Conservation (phyloP, 1,140 invertebrate species). For the Drosophila bocki region DNA sequence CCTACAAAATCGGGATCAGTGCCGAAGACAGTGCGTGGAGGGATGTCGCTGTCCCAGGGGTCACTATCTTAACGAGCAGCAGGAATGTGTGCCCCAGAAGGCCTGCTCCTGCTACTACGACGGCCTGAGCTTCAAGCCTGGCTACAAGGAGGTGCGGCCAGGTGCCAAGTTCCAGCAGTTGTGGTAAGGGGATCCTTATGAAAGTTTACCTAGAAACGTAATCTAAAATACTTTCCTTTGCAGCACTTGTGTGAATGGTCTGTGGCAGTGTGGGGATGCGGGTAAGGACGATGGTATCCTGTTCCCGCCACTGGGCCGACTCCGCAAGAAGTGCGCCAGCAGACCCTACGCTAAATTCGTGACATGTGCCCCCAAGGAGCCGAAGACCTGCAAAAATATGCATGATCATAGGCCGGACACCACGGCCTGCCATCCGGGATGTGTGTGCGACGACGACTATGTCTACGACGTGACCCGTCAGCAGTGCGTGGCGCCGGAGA, state of each 20-base stretch:
- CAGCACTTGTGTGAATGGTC: conserved; percentile 89
- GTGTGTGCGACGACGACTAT: conserved; percentile 91
- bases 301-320: conserved; percentile 68
- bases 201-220: neutral
- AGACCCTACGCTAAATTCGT: conserved; percentile 89
- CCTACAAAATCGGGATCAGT: conserved; percentile 78
- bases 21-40: conserved; percentile 89
- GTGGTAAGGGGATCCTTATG: conserved; percentile 86
- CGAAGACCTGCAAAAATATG: conserved; percentile 94
- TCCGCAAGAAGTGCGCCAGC: conserved; percentile 87
- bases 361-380: conserved; percentile 90
- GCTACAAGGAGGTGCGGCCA: conserved; percentile 90
- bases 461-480: conserved; percentile 89
- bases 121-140: conserved; percentile 90
- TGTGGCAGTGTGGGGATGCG: conserved; percentile 91
- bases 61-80: conserved; percentile 89
- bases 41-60: conserved; percentile 94
- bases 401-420: conserved; percentile 86
- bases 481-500: conserved; percentile 88
- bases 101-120: conserved; percentile 91
- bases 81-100: conserved; percentile 90
- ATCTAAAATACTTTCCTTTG: neutral
- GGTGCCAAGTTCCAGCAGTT: conserved; percentile 86
- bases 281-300: conserved; percentile 54
- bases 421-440: conserved; percentile 90